Base-by-base conservation (phyloP, 2,797 vertebrate genomes). In the Novumbra hubbsi region DNA sequence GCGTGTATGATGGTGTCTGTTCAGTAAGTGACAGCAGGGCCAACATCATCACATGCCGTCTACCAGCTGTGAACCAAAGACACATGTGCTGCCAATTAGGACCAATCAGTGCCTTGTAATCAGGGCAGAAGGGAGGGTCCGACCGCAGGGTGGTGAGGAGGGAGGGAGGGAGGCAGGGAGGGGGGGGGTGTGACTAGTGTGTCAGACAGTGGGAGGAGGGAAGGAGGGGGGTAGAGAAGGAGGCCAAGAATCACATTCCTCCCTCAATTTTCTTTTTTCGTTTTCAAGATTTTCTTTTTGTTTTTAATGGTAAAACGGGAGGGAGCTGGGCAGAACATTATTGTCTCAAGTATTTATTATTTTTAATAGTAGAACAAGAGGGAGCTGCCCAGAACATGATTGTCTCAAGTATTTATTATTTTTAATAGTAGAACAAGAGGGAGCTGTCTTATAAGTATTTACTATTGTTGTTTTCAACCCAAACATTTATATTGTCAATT, bases 41-140 rank as follows among this genome's bases (percentile, higher is more conserved):
- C 73, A 71, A 77, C 64, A 21, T 11, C 55, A 27, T 60, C 55
- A 60, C 55, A 17, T 52, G 12, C 75, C 72, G 28, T 80, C 80
- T 78, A 70, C 79, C 83, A 79, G 83, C 84, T 85, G 81, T 88
- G 86, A 90, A 83, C 84, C 76, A 74, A 78, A 79, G 80, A 80
- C 84, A 91, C 92, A 94, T 92, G 88, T 94, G 93, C 81, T 87
- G 89, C 76, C 81, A 91, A 90, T 93, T 93, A 93, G 84, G 63
- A 81, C 86, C 88, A 93, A 93, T 94, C 90, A 92, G 84, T 85
- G 86, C 84, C 81, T 88, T 89, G 85, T 92, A 92, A 89, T 93
- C 85, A 89, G 84, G 85, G 86, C 63, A 85, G 14, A 85, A 87
- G 88, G 72, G 30, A 68, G 34, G 74, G 72, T 79, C 76, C 66